A percentile compares a stretch with the other conserved stretches of the same genome.
Conservation (phyloP, 1,140 invertebrate species). For the Zaprionus ghesquierei region DNA sequence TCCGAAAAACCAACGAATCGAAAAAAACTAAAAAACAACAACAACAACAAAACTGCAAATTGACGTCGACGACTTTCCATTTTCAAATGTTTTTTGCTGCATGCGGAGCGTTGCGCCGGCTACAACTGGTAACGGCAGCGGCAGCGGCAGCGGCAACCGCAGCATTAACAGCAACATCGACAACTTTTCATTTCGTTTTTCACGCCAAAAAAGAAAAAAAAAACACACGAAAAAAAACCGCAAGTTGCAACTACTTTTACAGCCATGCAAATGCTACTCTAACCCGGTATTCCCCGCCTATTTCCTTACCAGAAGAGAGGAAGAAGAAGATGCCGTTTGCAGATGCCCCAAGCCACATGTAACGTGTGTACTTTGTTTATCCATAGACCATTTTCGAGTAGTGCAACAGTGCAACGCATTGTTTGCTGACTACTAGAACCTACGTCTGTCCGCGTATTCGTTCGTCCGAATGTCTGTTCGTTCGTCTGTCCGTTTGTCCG, state of each 20-base stretch:
- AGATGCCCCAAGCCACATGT: not conserved
- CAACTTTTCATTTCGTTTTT: conserved; percentile 78
- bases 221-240: conserved; percentile 44
- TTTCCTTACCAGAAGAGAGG: not conserved
- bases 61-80: conserved; percentile 67
- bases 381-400: not conserved
- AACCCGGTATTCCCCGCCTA: not conserved
- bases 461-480: not conserved
- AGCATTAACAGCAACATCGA: conserved; percentile 51
- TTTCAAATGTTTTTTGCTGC: conserved; percentile 71
- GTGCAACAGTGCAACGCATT: not conserved
- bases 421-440: not conserved
- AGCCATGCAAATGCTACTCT: conserved; percentile 8
- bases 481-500: not conserved
- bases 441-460: no score
- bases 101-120: conserved; percentile 44
- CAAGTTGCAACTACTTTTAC: conserved; percentile 41
- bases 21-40: no score
- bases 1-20: conserved; percentile 40
- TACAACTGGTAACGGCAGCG: conserved; percentile 32
- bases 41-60: conserved; percentile 59
- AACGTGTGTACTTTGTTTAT: not conserved
- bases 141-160: conserved; percentile 19
- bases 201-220: conserved; percentile 58
- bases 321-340: not conserved